These are phyloP conservation scores for Hycleus phaleratus DNA, from an alignment of 1,140 invertebrate species.

Conservation along the genomic window DNA sequence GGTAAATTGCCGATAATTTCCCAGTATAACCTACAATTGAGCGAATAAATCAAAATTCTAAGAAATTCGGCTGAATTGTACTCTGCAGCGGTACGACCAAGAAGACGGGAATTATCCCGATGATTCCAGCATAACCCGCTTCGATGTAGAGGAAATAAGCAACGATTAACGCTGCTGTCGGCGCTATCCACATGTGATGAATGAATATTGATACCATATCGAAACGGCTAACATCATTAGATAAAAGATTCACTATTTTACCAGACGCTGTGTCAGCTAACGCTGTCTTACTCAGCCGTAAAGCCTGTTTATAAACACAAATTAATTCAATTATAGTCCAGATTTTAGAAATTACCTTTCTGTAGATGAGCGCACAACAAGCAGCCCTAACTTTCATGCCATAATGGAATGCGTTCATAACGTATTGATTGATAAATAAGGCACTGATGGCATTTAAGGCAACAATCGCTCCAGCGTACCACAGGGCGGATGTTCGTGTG, in stretches of 20 bases:
- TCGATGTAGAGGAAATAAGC: constrained; percentile 56
- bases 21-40: constrained; percentile 52
- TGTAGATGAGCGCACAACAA: constrained; percentile 58
- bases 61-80: constrained; percentile 15
- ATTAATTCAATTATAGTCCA: too few species aligned
- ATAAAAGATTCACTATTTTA: constrained; percentile 77
- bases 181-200: constrained; percentile 59
- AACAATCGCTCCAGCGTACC: constrained; percentile 52
- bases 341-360: constrained; percentile 45
- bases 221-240: constrained; percentile 67
- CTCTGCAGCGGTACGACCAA: constrained; percentile 67
- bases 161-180: constrained; percentile 53
- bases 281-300: constrained; percentile 55
- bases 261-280: constrained; percentile 71
- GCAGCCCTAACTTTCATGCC: constrained; percentile 54
- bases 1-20: constrained; percentile 55
- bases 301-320: constrained; percentile 35
- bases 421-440: constrained; percentile 51
- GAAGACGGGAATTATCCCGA: constrained; percentile 61
- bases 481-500: constrained; percentile 43
- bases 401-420: constrained; percentile 51
- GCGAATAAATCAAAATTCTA: too few species aligned
- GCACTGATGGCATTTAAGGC: constrained; percentile 45
- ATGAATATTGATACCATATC: constrained; percentile 53
- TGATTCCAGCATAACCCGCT: constrained; percentile 56